Evolutionary conservation across 2,113 vertebrate genomes (phyloP).

Genomic region (Periophthalmodon schlosseri): DNA sequence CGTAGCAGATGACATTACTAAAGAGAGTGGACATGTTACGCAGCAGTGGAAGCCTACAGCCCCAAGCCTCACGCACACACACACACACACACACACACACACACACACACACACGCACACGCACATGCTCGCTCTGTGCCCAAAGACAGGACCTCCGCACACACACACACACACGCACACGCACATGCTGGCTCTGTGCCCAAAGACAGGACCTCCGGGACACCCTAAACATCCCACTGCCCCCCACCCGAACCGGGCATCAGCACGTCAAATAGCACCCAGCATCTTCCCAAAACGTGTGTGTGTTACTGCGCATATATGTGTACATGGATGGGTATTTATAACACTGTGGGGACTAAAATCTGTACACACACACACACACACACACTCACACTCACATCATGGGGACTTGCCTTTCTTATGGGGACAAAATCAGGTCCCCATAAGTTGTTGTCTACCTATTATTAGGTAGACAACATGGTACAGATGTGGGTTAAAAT

Average conservation of each 20-base stretch:
- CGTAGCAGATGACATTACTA: slow-evolving; percentile 65
- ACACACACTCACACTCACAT: too few relatives aligned
- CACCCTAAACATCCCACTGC: slow-evolving; percentile 41
- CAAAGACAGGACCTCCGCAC: slow-evolving; percentile 5
- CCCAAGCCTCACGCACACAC: slow-evolving; percentile 39
- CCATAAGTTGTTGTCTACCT: too few relatives aligned
- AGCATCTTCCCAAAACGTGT: slow-evolving; percentile 48
- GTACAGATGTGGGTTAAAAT: too few relatives aligned
- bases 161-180: not conserved
- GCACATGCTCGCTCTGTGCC: slow-evolving; percentile 44
- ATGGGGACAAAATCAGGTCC: too few relatives aligned
- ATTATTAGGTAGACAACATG: too few relatives aligned
- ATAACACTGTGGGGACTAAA: slow-evolving; percentile 11
- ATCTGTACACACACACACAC: too few relatives aligned
- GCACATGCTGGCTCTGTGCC: slow-evolving; percentile 44
- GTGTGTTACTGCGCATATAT: not conserved
- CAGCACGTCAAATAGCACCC: slow-evolving; percentile 44
- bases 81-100: not conserved
- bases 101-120: slow-evolving; percentile 25
- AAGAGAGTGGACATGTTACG: slow-evolving; percentile 68
- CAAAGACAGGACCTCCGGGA: slow-evolving; percentile 63
- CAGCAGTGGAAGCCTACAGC: slow-evolving; percentile 54
- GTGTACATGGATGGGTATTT: slow-evolving; percentile 25
- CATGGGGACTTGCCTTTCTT: too few relatives aligned
- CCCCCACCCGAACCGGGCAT: slow-evolving; percentile 38